These are phyloP conservation scores for Epsilonema sp. DNA, from an alignment of 2,888 invertebrate genomes.

Conservation along the genomic window DNA sequence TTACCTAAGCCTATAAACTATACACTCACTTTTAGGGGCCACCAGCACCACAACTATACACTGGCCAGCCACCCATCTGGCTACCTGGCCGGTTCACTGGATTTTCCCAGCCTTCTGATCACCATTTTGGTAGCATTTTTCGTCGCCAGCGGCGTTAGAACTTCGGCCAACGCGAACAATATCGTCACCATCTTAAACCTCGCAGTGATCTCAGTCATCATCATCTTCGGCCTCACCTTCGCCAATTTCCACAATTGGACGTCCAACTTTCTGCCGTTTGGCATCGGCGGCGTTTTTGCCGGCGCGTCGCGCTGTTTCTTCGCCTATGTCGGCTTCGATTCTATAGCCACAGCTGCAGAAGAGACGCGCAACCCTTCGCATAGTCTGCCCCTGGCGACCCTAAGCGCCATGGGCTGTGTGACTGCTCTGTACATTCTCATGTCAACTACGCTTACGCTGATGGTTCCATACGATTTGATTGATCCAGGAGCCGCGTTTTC, in stretches of 20 bases:
- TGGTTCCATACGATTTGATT: constrained; percentile 47
- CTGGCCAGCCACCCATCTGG: not conserved
- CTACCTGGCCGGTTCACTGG: constrained; percentile 28
- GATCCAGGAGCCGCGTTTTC: constrained; percentile 36
- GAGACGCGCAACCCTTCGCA: constrained; percentile 17
- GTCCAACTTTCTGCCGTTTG: constrained; percentile 30
- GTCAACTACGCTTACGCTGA: constrained; percentile 71
- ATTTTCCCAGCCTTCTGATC: constrained; percentile 30
- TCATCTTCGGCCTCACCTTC: constrained; percentile 54
- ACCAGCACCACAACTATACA: no score
- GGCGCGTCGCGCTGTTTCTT: constrained; percentile 34
- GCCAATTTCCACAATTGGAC: constrained; percentile 65
- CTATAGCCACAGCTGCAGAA: constrained; percentile 32
- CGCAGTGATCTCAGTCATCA: constrained; percentile 29
- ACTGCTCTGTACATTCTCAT: constrained; percentile 52
- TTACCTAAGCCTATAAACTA: no score
- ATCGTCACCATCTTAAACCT: not conserved
- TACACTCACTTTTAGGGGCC: no score
- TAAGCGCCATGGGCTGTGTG: constrained; percentile 4
- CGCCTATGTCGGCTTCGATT: constrained; percentile 33
- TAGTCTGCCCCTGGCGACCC: constrained; percentile 24
- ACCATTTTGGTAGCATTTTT: constrained; percentile 36
- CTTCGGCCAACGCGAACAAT: constrained; percentile 31
- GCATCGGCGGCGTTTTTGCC: constrained; percentile 30
- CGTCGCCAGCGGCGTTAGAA: constrained; percentile 29